A percentile compares a stretch with the other conserved stretches of the same genome.
phyloP scores from a whole-genome alignment of 1,140 invertebrate species.

The Goniozus legneri region DNA sequence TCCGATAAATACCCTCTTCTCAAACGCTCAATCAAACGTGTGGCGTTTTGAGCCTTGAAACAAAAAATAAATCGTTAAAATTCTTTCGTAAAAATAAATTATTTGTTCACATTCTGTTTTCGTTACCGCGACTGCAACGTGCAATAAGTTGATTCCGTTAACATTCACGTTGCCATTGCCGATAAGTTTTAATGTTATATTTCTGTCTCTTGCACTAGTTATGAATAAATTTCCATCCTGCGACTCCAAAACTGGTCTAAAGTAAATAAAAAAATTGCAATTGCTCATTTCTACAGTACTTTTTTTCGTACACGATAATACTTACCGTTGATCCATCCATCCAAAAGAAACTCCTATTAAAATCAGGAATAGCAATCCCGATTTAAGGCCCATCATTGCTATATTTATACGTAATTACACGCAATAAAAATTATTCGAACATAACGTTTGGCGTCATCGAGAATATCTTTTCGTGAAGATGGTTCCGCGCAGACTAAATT shows the following conservation, averaged over 20 bases:
- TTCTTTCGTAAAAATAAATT: conserved; percentile 3
- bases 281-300: background rate
- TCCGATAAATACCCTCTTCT: conserved; percentile 38
- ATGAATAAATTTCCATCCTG: conserved; percentile 64
- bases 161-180: conserved; percentile 62
- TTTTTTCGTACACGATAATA: background rate
- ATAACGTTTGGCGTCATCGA: conserved; percentile 8
- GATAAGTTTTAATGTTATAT: conserved; percentile 61
- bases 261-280: background rate
- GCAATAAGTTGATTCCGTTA: conserved; percentile 58
- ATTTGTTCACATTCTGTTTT: background rate
- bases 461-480: background rate
- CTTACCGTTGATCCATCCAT: conserved; percentile 36
- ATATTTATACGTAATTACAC: background rate
- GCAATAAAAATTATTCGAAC: conserved; percentile 13
- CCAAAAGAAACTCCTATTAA: conserved; percentile 18
- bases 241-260: conserved; percentile 62
- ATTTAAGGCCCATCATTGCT: conserved; percentile 12
- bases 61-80: background rate
- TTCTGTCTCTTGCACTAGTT: conserved; percentile 60
- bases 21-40: conserved; percentile 46
- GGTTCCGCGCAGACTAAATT: conserved; percentile 11
- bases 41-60: conserved; percentile 41
- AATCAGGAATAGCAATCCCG: conserved; percentile 23
- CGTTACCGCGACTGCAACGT: conserved; percentile 52